Conservation (phyloP, 2,797 vertebrate species). For the Tokudaia tokunoshimensis region DNA sequence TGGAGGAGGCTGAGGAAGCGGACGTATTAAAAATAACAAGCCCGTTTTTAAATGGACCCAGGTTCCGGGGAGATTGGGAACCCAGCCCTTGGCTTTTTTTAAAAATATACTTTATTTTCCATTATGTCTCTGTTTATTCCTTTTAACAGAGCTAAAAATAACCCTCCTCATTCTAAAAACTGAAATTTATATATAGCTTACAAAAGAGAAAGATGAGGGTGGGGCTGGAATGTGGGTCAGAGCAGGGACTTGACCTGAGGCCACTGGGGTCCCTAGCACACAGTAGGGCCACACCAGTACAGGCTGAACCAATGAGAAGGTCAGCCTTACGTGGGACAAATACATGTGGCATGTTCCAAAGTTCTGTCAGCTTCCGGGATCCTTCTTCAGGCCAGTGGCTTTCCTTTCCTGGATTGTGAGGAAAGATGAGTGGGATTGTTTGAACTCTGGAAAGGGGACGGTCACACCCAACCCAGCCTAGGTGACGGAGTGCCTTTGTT, state of each 20-base stretch:
- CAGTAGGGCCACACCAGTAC: fast-evolving
- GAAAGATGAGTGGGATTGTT: fast-evolving
- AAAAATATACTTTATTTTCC: constrained; percentile 79
- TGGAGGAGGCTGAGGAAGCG: constrained; percentile 70
- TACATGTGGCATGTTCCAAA: fast-evolving
- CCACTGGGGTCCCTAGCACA: fast-evolving
- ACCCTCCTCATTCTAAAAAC: constrained; percentile 66
- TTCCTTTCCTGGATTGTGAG: background rate
- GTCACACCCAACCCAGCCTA: fast-evolving
- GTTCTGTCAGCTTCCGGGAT: fast-evolving
- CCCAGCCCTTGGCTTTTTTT: constrained; percentile 73
- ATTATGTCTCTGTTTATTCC: constrained; percentile 77
- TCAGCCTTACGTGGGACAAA: fast-evolving
- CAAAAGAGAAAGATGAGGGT: background rate
- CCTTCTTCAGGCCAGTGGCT: background rate
- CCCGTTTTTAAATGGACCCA: constrained; percentile 74
- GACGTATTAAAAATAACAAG: constrained; percentile 79
- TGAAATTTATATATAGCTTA: constrained; percentile 57
- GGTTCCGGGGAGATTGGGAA: constrained; percentile 80
- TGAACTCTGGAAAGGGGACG: background rate
- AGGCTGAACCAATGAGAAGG: fast-evolving
- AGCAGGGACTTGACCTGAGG: background rate
- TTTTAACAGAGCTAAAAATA: constrained; percentile 67
- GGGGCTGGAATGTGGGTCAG: background rate
- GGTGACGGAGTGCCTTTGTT: background rate